Conservation (phyloP, 2,797 vertebrate genomes). For the Cuniculus paca region DNA sequence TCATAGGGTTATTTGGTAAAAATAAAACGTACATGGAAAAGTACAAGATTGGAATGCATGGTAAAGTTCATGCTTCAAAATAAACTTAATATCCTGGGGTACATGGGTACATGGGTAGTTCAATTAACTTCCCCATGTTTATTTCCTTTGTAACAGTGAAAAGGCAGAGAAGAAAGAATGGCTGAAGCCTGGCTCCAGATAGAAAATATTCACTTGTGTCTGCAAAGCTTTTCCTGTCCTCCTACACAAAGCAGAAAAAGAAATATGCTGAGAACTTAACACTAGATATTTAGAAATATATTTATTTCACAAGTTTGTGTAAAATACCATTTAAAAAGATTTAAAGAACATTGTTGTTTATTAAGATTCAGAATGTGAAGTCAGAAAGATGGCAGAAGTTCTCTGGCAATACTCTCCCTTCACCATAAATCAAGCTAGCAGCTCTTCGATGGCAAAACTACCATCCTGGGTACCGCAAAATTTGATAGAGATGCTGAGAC, state of each 20-base stretch:
- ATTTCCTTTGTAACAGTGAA: background rate
- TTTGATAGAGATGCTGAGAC: background rate
- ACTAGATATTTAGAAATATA: slow-evolving; percentile 31
- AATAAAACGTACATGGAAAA: background rate
- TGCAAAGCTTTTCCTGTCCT: background rate
- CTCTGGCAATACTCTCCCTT: background rate
- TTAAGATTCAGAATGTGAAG: background rate
- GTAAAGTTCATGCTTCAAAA: background rate
- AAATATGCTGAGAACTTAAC: background rate
- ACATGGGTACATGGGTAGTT: background rate
- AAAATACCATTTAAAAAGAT: background rate
- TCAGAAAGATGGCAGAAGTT: background rate
- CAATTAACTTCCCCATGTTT: background rate
- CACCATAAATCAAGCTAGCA: background rate
- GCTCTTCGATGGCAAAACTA: background rate
- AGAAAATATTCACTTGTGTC: background rate
- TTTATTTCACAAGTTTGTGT: background rate
- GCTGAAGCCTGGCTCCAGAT: background rate
- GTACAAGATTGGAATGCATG: background rate
- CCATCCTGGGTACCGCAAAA: background rate
- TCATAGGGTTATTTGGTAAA: background rate
- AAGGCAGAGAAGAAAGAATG: background rate
- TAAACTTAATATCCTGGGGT: background rate
- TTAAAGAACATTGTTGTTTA: background rate
- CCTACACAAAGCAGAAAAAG: background rate